These are phyloP conservation scores for Morpho achilles DNA, from an alignment of 2,888 invertebrate species.

Conservation along the genomic window DNA sequence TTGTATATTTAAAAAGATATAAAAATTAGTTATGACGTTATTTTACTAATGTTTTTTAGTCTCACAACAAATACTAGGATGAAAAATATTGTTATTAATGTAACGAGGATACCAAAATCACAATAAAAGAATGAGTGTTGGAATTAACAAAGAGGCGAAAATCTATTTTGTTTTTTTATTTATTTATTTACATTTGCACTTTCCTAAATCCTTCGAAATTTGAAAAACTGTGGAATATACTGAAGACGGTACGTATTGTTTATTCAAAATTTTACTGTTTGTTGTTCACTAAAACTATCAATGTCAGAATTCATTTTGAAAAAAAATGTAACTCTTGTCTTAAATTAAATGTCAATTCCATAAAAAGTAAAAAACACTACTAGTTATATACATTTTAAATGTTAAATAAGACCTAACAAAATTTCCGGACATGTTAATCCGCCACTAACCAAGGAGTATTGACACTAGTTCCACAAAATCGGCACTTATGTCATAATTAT, in stretches of 20 bases:
- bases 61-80: conserved; percentile 79
- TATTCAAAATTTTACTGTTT: conserved; percentile 56
- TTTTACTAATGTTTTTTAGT: conserved; percentile 51
- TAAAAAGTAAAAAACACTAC: too few relatives aligned
- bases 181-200: conserved; percentile 37
- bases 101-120: conserved; percentile 69
- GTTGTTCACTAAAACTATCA: conserved; percentile 58
- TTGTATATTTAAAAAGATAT: conserved; percentile 3
- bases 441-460: too few relatives aligned
- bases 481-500: too few relatives aligned
- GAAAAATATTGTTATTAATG: conserved; percentile 54
- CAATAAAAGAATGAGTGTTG: conserved; percentile 80
- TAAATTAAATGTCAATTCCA: too few relatives aligned
- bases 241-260: conserved; percentile 65
- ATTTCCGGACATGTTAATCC: too few relatives aligned
- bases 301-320: conserved; percentile 66
- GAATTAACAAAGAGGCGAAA: conserved; percentile 76
- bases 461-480: too few relatives aligned
- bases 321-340: conserved; percentile 39
- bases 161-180: conserved; percentile 62
- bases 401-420: too few relatives aligned
- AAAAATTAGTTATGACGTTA: conserved; percentile 28
- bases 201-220: conserved; percentile 50
- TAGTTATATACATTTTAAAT: too few relatives aligned
- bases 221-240: conserved; percentile 46